Evolutionary conservation across 2,113 vertebrate species (phyloP).

Genomic region (Hydrochoerus hydrochaeris): DNA sequence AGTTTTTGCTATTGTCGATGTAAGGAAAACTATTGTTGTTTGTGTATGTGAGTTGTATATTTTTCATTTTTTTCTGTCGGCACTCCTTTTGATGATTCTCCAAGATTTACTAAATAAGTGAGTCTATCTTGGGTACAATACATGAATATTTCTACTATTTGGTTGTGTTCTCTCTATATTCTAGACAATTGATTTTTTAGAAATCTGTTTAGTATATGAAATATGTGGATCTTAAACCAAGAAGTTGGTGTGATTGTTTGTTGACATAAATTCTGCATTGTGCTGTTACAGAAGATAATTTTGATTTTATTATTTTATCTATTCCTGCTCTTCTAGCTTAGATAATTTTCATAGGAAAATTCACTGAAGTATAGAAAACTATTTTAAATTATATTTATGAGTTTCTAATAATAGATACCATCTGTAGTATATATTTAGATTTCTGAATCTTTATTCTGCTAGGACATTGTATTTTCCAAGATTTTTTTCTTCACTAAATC

Average conservation of each 20-base stretch:
- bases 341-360: not conserved
- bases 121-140: not conserved
- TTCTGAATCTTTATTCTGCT: not conserved
- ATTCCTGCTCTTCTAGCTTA: not conserved
- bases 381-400: conserved; percentile 32
- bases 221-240: not conserved
- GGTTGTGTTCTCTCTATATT: not conserved
- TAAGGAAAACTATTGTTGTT: not conserved
- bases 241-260: not conserved
- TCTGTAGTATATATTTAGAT: not conserved
- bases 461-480: not conserved
- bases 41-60: not conserved
- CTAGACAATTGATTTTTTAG: not conserved
- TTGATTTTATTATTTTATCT: not conserved
- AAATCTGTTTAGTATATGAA: not conserved
- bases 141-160: not conserved
- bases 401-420: not conserved
- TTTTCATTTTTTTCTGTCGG: not conserved
- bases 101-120: not conserved
- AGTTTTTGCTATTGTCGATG: not conserved
- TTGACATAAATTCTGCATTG: not conserved
- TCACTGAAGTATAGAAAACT: not conserved
- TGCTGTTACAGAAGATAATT: not conserved
- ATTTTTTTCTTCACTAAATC: not conserved
- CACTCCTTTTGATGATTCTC: not conserved